These are phyloP conservation scores for Limanda limanda DNA, from an alignment of 2,113 vertebrate genomes.

Conservation along the genomic window DNA sequence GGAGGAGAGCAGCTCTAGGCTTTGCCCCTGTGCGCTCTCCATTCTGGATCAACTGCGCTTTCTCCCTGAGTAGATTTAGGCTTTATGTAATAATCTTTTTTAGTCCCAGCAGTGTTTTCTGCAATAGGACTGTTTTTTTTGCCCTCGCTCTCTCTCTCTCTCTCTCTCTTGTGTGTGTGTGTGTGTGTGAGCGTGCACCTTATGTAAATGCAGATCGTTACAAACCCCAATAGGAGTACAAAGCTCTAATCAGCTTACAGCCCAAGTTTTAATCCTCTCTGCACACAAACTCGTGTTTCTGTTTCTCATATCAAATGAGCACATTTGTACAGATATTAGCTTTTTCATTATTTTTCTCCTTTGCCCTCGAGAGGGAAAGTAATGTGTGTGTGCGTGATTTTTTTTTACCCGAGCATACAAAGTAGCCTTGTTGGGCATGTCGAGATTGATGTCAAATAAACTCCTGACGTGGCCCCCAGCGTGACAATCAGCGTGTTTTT, in stretches of 20 bases:
- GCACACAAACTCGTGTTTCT: conserved; percentile 73
- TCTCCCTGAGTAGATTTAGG: conserved; percentile 63
- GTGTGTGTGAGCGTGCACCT: conserved; percentile 52
- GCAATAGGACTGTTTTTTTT: conserved; percentile 25
- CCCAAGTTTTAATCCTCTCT: conserved; percentile 76
- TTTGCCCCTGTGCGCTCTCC: conserved; percentile 37
- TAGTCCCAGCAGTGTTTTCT: conserved; percentile 41
- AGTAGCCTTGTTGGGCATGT: conserved; percentile 13
- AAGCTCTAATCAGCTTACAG: conserved; percentile 79
- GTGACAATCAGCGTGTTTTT: conserved; percentile 38
- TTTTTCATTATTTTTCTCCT: conserved; percentile 51
- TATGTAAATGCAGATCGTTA: conserved; percentile 76
- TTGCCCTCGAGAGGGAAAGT: conserved; percentile 30
- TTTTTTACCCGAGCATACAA: neutral
- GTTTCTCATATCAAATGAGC: conserved; percentile 69
- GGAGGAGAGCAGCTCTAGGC: conserved; percentile 44
- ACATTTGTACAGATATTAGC: conserved; percentile 69
- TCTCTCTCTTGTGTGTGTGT: neutral
- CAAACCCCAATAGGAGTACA: conserved; percentile 73
- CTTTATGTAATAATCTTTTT: conserved; percentile 73
- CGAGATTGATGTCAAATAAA: conserved; percentile 28
- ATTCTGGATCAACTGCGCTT: conserved; percentile 64
- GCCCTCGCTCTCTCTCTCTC: neutral
- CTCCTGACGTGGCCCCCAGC: conserved; percentile 28
- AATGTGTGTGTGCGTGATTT: neutral